Evolutionary conservation across 2,113 vertebrate species (phyloP).

Genomic region (Epinephelus fuscoguttatus): DNA sequence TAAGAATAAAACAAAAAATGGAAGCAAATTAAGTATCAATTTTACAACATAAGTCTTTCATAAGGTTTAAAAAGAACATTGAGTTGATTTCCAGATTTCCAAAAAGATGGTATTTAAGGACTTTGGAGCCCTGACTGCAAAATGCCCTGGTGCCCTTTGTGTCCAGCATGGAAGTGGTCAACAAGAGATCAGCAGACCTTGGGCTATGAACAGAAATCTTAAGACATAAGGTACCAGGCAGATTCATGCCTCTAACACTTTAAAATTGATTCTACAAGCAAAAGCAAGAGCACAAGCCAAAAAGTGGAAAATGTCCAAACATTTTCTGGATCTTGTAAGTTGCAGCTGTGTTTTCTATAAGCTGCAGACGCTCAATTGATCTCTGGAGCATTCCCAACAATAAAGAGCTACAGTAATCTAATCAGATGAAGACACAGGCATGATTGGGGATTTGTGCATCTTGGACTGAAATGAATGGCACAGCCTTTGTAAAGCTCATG

Average conservation of each 20-base stretch:
- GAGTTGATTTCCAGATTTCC: background rate
- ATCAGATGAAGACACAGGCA: background rate
- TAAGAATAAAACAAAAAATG: background rate
- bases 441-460: slow-evolving; percentile 6
- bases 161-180: slow-evolving; percentile 14
- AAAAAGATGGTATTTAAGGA: background rate
- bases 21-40: background rate
- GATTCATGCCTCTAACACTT: background rate
- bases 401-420: background rate
- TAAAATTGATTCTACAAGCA: slow-evolving; percentile 3
- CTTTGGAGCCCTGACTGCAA: background rate
- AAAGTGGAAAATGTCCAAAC: background rate
- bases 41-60: background rate
- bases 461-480: background rate
- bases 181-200: background rate
- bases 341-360: background rate
- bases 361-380: background rate
- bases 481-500: background rate
- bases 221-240: background rate
- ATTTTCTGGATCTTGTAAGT: background rate
- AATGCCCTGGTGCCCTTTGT: background rate
- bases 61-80: background rate
- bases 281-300: background rate
- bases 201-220: background rate
- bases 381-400: slow-evolving; percentile 8